Evolutionary conservation across 2,797 vertebrate genomes (phyloP).

Genomic region (Tarsius wallacei): DNA sequence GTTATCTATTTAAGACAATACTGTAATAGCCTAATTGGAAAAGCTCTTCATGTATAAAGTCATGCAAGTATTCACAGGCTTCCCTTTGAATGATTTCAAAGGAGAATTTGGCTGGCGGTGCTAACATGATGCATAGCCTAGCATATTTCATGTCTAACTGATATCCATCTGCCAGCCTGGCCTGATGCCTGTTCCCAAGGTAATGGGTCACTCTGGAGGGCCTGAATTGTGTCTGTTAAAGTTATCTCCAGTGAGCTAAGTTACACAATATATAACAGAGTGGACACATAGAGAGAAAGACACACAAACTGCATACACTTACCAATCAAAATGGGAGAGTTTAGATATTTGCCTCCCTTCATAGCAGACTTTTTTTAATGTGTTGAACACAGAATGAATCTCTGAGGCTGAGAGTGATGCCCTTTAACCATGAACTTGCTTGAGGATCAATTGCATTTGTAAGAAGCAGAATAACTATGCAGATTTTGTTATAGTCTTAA

Average conservation of each 20-base stretch:
- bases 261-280: slow-evolving; percentile 38
- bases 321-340: slow-evolving; percentile 29
- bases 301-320: background rate
- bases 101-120: slow-evolving; percentile 76
- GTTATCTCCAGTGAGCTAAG: slow-evolving; percentile 74
- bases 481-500: slow-evolving; percentile 19
- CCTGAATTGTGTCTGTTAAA: slow-evolving; percentile 82
- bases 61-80: slow-evolving; percentile 65
- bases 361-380: background rate
- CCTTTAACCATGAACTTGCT: slow-evolving; percentile 36
- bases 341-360: background rate
- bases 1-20: slow-evolving; percentile 49
- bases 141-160: slow-evolving; percentile 82
- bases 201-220: slow-evolving; percentile 75
- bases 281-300: background rate
- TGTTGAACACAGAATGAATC: slow-evolving; percentile 38
- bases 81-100: slow-evolving; percentile 80
- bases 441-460: background rate
- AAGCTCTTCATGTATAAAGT: slow-evolving; percentile 49
- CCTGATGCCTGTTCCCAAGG: slow-evolving; percentile 84
- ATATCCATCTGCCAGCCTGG: slow-evolving; percentile 89
- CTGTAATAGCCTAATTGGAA: slow-evolving; percentile 50
- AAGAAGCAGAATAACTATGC: slow-evolving; percentile 4
- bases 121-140: slow-evolving; percentile 67
- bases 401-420: background rate